Evolutionary conservation across 1,140 invertebrate species (phyloP).

Genomic region (Drosophila watanabei): DNA sequence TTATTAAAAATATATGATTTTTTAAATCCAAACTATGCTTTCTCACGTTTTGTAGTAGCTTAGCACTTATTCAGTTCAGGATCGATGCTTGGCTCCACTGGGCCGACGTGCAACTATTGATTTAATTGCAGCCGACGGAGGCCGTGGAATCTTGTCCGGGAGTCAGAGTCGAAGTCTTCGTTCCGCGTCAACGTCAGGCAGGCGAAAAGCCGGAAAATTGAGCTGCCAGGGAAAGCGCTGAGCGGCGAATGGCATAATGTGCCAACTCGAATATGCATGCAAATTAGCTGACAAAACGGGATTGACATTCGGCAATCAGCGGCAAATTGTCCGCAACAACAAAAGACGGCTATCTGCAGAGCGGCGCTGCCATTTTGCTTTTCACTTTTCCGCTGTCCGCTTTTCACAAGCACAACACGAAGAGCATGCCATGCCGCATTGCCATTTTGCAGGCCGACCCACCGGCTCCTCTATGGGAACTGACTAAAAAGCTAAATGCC

Average conservation of each 20-base stretch:
- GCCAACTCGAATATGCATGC: constrained; percentile 55
- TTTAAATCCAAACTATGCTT: neutral
- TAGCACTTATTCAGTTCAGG: neutral
- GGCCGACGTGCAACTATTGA: constrained; percentile 23
- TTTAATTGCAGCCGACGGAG: constrained; percentile 37
- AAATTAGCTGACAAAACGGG: constrained; percentile 74
- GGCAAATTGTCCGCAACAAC: constrained; percentile 44
- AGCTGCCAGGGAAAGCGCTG: constrained; percentile 25
- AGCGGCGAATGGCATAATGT: constrained; percentile 28
- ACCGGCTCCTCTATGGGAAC: constrained; percentile 38
- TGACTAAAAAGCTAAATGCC: constrained; percentile 33
- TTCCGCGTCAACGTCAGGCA: constrained; percentile 30
- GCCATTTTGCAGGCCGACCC: constrained; percentile 45
- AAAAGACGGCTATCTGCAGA: constrained; percentile 5
- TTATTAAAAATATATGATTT: neutral
- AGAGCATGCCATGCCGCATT: constrained; percentile 50
- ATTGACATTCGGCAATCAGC: constrained; percentile 54
- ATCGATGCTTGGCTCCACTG: neutral
- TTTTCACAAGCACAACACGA: constrained; percentile 1
- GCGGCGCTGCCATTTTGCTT: constrained; percentile 19
- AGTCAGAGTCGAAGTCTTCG: neutral
- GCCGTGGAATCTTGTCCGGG: constrained; percentile 11
- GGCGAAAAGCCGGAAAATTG: constrained; percentile 38
- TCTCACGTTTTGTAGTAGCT: too few species aligned
- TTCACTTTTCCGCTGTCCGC: constrained; percentile 9